Base-by-base conservation (phyloP, 1,140 invertebrate genomes). In the Aricia agestis region DNA sequence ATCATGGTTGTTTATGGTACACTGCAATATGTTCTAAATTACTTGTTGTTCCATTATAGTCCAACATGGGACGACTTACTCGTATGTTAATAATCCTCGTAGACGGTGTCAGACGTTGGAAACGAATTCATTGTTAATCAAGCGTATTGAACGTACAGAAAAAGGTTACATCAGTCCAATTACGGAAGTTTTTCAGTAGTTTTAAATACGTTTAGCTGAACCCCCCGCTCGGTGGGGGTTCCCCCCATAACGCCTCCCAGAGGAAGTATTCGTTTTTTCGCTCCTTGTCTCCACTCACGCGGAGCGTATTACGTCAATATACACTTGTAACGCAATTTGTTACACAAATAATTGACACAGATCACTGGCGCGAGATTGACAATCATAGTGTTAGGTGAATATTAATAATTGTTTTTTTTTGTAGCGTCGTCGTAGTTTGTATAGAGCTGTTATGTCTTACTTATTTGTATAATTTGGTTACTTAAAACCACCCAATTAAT, bases 251-350 rank as follows among this genome's bases (percentile, higher is more conserved):
- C 65, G 63, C 73, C 80, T 74, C 85, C 85, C 85, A 85, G 85
- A 84, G 82, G 81, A 83, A 84, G 77, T 72, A 75, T 84, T 79
- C 83, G 80, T 86, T 86, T 86, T 86, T 85, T 82, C 81, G 76
- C 79, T 82, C 79, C 80, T 82, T 82, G 82, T 83, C 82, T 78
- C 76, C 80, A 80, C 81, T 85, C 81, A 79, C 72, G 80, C 73
- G 78, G 72, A 87, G 82, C 80, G 81, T 77, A 82, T 86, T 86
- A 86, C 74, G 76, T 79, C 81, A 76, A 78, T 83, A 74, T 77
- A 81, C 72, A 78, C 78, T 82, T 81, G 81, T 82, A 80, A 85
- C 76, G 83, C 79, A 85, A 86, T 86, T 83, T 84, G 76, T 82
- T 85, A 83, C 77, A 78, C 84, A 82, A 84, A 85, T 83, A 83